phyloP scores from a whole-genome alignment of 1,140 invertebrate species.

The Cotesia chilonis region DNA sequence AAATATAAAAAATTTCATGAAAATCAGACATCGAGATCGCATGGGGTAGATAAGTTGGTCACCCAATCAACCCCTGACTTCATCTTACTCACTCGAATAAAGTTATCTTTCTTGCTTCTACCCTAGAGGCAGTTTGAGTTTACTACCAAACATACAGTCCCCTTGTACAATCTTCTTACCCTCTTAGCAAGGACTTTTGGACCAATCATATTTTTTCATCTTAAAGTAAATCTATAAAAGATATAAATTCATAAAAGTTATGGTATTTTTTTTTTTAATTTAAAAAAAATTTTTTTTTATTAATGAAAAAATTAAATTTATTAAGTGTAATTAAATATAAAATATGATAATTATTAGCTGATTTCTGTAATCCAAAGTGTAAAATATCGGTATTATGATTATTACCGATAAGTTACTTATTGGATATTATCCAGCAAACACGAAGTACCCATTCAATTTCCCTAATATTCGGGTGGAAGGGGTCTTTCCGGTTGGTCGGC shows the following conservation, averaged over 20 bases:
- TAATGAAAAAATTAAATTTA: neutral
- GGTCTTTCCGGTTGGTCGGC: constrained; percentile 59
- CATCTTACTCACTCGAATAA: constrained; percentile 63
- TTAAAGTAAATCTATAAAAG: too few species aligned
- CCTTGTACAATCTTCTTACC: constrained; percentile 27
- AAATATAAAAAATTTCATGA: neutral
- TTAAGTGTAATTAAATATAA: neutral
- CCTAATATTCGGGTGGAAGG: constrained; percentile 62
- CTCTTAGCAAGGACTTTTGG: constrained; percentile 14
- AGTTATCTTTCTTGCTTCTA: constrained; percentile 66
- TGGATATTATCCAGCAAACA: constrained; percentile 40
- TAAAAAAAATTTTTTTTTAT: too few species aligned
- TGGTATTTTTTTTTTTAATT: too few species aligned
- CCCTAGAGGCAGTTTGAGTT: constrained; percentile 46
- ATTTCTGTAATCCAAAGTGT: neutral
- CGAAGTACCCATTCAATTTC: constrained; percentile 59
- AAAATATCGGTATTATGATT: neutral
- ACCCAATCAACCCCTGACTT: constrained; percentile 64
- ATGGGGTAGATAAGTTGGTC: constrained; percentile 54
- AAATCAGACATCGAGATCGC: constrained; percentile 34
- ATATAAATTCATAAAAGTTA: too few species aligned
- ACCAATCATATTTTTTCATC: constrained; percentile 24
- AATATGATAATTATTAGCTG: neutral
- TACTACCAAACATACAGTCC: constrained; percentile 28
- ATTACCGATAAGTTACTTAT: constrained; percentile 30